phyloP scores from a whole-genome alignment of 2,797 vertebrate species.

The Sebastes cheni region DNA sequence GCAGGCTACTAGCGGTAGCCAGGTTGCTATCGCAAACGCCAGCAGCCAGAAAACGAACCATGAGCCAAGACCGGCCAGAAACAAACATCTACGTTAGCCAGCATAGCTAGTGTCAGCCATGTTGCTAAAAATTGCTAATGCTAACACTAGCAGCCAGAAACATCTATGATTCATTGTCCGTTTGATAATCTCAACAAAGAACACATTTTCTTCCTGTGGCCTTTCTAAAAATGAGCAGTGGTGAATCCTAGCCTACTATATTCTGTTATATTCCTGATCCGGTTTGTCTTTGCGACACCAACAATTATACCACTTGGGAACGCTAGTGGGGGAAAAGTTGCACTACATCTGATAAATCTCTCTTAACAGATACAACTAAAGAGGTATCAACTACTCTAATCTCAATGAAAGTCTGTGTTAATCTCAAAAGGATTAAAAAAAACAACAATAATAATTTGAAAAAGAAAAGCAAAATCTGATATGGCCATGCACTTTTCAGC shows the following conservation, averaged over 20 bases:
- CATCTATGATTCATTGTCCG: too few species aligned
- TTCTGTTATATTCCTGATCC: too few species aligned
- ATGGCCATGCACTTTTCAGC: not conserved
- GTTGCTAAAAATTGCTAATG: not conserved
- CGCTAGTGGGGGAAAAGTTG: not conserved
- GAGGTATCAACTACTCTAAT: not conserved
- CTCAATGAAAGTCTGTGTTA: not conserved
- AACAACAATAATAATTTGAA: not conserved
- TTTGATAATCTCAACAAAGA: too few species aligned
- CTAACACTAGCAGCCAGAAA: too few species aligned
- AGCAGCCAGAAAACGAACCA: not conserved
- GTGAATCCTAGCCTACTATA: too few species aligned
- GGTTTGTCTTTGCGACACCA: too few species aligned
- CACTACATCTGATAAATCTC: not conserved
- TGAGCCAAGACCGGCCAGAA: not conserved
- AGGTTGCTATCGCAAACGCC: too few species aligned
- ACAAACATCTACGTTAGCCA: not conserved
- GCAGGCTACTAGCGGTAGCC: not conserved
- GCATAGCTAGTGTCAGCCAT: not conserved
- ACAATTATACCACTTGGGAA: not conserved
- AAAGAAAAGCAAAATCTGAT: conserved; percentile 4
- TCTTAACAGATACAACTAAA: not conserved
- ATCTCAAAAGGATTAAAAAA: not conserved
- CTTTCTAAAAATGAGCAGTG: too few species aligned
- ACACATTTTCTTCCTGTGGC: too few species aligned